Evolutionary conservation across 2,888 invertebrate species (phyloP).

Genomic region (Sphaerophoria taeniata): DNA sequence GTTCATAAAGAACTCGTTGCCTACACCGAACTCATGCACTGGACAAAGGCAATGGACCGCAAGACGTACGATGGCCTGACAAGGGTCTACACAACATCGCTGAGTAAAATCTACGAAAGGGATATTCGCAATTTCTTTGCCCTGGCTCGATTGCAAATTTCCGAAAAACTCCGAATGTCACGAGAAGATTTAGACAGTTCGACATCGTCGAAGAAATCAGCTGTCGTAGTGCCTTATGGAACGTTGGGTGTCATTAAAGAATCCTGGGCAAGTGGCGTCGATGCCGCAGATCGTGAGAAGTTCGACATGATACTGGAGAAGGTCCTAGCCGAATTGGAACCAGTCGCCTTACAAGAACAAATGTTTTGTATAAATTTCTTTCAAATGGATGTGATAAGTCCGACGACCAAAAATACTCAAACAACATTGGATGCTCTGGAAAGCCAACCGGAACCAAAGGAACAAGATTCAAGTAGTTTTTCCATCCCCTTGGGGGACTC

Average conservation of each 20-base stretch:
- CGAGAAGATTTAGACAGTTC: conserved; percentile 82
- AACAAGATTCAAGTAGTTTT: conserved; percentile 72
- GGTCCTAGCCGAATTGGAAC: conserved; percentile 94
- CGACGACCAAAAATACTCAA: conserved; percentile 85
- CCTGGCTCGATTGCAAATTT: conserved; percentile 80
- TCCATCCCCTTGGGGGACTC: not conserved
- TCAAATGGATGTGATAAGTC: conserved; percentile 88
- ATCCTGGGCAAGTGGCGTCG: conserved; percentile 86
- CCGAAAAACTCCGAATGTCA: conserved; percentile 81
- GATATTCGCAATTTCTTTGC: conserved; percentile 85
- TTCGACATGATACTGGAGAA: conserved; percentile 90
- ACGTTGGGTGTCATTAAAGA: conserved; percentile 86
- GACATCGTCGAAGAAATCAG: conserved; percentile 82
- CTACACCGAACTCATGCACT: conserved; percentile 95
- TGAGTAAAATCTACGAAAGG: conserved; percentile 94
- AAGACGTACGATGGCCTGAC: conserved; percentile 91
- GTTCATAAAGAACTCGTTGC: conserved; percentile 94
- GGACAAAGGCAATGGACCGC: conserved; percentile 94
- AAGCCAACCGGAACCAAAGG: conserved; percentile 80
- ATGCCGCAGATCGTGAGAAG: conserved; percentile 84
- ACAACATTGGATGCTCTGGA: conserved; percentile 84
- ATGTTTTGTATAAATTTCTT: conserved; percentile 97
- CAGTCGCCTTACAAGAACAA: conserved; percentile 96
- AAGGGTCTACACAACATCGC: conserved; percentile 91
- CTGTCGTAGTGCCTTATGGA: conserved; percentile 81